A percentile compares a stretch with the other conserved stretches of the same genome.
Conservation (phyloP, 2,113 vertebrate species). For the Nymphicus hollandicus region DNA sequence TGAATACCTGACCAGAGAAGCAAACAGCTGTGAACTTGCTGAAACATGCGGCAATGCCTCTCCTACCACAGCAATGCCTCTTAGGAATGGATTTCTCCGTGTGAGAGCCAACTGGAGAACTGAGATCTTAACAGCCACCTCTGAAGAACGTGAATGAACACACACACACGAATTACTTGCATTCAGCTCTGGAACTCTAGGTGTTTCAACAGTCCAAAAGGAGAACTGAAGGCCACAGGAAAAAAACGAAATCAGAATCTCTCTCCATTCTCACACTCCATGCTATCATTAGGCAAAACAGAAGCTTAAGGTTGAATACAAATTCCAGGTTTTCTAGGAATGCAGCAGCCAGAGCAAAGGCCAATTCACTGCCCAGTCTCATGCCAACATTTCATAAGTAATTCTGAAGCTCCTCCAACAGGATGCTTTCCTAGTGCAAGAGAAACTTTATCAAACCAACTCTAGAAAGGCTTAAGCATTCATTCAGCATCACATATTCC, state of each 20-base stretch:
- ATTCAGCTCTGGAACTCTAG: neutral
- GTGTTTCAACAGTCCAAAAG: neutral
- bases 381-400: neutral
- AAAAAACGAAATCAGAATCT: neutral
- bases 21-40: neutral
- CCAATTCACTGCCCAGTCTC: neutral
- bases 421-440: neutral
- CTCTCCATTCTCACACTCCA: neutral
- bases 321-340: neutral
- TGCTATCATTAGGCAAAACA: neutral
- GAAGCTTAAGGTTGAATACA: neutral
- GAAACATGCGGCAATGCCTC: neutral
- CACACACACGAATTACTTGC: neutral
- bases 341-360: neutral
- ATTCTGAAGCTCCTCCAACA: neutral
- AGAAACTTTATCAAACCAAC: neutral
- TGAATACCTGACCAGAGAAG: constrained; percentile 82
- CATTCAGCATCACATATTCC: neutral
- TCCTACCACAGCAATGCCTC: neutral
- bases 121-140: neutral
- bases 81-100: neutral
- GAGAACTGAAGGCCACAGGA: neutral
- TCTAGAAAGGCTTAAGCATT: neutral
- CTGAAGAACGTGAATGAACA: neutral
- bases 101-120: neutral